phyloP scores from a whole-genome alignment of 2,797 vertebrate genomes.

The Sarcophilus harrisii region DNA sequence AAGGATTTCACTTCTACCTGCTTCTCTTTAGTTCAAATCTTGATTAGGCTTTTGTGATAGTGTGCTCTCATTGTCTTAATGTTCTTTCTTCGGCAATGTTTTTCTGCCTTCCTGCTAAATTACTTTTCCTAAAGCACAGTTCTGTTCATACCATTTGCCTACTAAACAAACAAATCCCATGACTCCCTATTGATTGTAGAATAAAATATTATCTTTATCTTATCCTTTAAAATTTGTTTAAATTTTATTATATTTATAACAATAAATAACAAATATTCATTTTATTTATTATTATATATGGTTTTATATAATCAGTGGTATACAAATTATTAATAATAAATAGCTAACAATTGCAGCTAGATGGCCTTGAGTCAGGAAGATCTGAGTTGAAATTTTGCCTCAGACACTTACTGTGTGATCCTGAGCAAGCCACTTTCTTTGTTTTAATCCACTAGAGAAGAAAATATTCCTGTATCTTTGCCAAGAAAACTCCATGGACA shows the following conservation, averaged over 20 bases:
- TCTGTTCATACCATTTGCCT: too few relatives aligned
- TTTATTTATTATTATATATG: background rate
- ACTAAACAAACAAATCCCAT: background rate
- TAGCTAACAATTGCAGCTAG: background rate
- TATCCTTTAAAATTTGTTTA: background rate
- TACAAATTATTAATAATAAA: background rate
- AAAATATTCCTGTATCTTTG: background rate
- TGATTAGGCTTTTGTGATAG: too few relatives aligned
- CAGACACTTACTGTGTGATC: background rate
- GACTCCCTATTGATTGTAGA: background rate
- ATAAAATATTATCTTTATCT: background rate
- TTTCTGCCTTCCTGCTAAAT: too few relatives aligned
- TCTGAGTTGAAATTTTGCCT: background rate
- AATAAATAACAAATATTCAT: background rate
- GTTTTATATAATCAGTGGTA: background rate
- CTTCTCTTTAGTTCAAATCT: too few relatives aligned
- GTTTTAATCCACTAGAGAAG: background rate
- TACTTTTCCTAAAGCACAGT: too few relatives aligned
- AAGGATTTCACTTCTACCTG: too few relatives aligned
- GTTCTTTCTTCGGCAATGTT: too few relatives aligned
- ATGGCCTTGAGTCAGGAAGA: background rate
- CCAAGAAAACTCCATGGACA: background rate
- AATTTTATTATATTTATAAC: background rate
- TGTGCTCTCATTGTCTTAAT: too few relatives aligned
- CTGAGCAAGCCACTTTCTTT: background rate